Conservation (phyloP, 2,797 vertebrate species). For the Mallotus villosus region DNA sequence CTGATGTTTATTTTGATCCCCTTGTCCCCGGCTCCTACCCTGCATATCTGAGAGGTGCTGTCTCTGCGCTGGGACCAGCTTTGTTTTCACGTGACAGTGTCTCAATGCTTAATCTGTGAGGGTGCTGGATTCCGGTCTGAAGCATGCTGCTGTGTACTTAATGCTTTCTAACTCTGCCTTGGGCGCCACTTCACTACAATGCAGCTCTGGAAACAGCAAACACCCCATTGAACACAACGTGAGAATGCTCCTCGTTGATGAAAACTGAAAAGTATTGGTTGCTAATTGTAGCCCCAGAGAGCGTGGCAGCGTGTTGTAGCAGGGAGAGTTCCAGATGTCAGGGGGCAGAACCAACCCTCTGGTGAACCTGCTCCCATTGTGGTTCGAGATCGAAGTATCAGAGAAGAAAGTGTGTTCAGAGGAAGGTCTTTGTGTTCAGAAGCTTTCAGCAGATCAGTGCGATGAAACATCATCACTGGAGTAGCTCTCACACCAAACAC, state of each 20-base stretch:
- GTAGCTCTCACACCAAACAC: not conserved
- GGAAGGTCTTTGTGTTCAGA: not conserved
- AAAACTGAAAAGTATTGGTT: constrained; percentile 62
- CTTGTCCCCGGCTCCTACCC: constrained; percentile 30
- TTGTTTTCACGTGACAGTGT: constrained; percentile 71
- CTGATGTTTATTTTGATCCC: constrained; percentile 69
- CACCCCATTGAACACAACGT: constrained; percentile 60
- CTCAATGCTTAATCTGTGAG: constrained; percentile 74
- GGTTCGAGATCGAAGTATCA: constrained; percentile 34
- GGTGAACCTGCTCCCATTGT: constrained; percentile 23
- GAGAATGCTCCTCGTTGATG: constrained; percentile 51
- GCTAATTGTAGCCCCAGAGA: constrained; percentile 61
- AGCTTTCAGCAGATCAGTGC: not conserved
- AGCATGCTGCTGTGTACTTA: constrained; percentile 74
- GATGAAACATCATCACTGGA: not conserved
- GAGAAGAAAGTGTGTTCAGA: constrained; percentile 25
- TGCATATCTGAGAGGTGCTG: constrained; percentile 45
- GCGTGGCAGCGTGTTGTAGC: constrained; percentile 55
- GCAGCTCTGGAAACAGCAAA: constrained; percentile 65
- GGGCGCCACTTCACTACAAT: constrained; percentile 69
- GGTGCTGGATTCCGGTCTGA: constrained; percentile 74
- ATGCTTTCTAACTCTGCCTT: constrained; percentile 76
- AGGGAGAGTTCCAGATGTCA: constrained; percentile 38
- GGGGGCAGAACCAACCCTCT: constrained; percentile 31
- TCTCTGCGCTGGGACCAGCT: constrained; percentile 34